Conservation (phyloP, 1,140 invertebrate genomes). For the Glossosoma conforme region DNA sequence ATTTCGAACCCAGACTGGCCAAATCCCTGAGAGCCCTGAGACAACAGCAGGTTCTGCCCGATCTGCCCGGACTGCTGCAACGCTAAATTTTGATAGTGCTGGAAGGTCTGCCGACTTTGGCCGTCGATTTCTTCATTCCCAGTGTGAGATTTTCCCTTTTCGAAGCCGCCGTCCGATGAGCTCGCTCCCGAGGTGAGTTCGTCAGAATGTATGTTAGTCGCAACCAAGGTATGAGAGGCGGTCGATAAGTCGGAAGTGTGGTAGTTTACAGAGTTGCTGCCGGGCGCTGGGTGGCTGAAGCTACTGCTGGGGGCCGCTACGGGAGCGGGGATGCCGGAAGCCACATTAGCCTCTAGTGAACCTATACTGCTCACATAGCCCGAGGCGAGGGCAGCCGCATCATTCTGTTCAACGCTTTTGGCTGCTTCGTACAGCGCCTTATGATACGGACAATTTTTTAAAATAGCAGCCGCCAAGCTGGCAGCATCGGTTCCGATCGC, state of each 20-base stretch:
- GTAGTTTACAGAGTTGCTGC: slow-evolving; percentile 37
- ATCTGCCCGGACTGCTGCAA: too few species aligned
- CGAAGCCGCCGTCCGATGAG: slow-evolving; percentile 31
- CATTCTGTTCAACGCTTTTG: slow-evolving; percentile 37
- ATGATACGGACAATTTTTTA: slow-evolving; percentile 51
- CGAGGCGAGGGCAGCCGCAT: slow-evolving; percentile 40
- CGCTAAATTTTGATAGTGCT: slow-evolving; percentile 27
- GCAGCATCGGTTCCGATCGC: slow-evolving; percentile 38
- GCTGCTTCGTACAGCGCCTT: slow-evolving; percentile 48
- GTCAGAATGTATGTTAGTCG: slow-evolving; percentile 17
- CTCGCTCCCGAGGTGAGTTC: slow-evolving; percentile 31
- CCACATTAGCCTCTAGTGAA: slow-evolving; percentile 35
- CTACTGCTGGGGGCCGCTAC: slow-evolving; percentile 17
- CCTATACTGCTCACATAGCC: slow-evolving; percentile 44
- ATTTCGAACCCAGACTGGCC: slow-evolving; percentile 25
- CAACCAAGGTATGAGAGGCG: slow-evolving; percentile 39
- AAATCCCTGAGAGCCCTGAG: slow-evolving; percentile 33
- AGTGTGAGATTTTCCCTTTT: slow-evolving; percentile 40
- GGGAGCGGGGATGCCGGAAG: slow-evolving; percentile 8
- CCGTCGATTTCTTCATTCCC: slow-evolving; percentile 33
- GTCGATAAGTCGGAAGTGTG: slow-evolving; percentile 37
- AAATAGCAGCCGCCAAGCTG: slow-evolving; percentile 44
- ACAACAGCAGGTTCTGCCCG: too few species aligned
- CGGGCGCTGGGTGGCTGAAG: slow-evolving; percentile 35
- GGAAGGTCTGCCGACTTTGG: slow-evolving; percentile 6